Evolutionary conservation across 2,113 vertebrate species (phyloP), one percentile per base, ranked within the genome.

Genomic region (Amblyornis subalaris): DNA sequence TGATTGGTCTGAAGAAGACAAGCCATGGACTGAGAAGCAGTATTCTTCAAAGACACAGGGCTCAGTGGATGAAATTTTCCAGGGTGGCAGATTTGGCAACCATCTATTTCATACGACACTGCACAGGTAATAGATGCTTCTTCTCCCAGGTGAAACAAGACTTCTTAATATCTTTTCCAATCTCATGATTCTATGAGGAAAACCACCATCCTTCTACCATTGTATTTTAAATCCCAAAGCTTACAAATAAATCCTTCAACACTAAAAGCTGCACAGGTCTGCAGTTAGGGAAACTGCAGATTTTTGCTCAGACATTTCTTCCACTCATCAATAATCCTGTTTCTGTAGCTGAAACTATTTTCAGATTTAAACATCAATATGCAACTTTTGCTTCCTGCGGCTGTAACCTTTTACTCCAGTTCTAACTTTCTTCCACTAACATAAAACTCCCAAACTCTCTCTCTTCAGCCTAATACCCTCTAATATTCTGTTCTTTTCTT

Each of bases 401-500:
- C 61, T 81, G 62, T 82, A 94, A 94, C 74, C 58, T 89, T 89
- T 78, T 50, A 87, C 81, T 92, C 5, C 0, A 21, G 62, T 85
- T 88, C 89, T 79, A 93, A 89, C 77, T 91, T 92, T 95, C 80
- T 78, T 95, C 79, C 58, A 91, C 57, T 82, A 96, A 94, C 47
- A 89, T 58, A 91, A 95, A 91, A 77, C 35, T 92, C 55, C 64
- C 48, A 65, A 90, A 77, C 35, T 85, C 67, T 28, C 44, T 64
- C 88, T 77, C 67, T 96, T 93, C 82, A 93, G 95, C 65, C 60
- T 79, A 96, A 89, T 96, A 86, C 64, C n/a, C 12, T 91, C 73
- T 93, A 90, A 96, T 91, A 97, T 86, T 95, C 75, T 89, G 83
- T 92, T 94, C 84, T 96, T 97, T 97, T 95, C 93, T 97, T 93